Conservation (phyloP, 2,797 vertebrate genomes). For the Triplophysa yarkandensis region DNA sequence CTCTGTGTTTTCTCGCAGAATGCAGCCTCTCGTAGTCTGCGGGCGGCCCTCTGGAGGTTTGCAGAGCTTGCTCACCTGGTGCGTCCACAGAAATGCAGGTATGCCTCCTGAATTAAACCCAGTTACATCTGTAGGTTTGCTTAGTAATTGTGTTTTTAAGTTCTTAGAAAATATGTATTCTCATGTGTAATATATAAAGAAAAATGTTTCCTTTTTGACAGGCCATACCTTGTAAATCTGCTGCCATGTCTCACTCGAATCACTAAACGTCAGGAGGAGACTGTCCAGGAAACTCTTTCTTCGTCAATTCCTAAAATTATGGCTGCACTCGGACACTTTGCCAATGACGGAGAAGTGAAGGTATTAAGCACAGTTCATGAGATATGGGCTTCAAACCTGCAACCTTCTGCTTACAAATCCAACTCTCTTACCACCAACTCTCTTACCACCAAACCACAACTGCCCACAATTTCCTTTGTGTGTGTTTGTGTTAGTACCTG, state of each 20-base stretch:
- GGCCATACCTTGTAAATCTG: constrained; percentile 94
- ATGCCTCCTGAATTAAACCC: constrained; percentile 22
- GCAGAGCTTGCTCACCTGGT: constrained; percentile 96
- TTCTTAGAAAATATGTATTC: neutral
- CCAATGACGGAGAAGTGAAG: constrained; percentile 96
- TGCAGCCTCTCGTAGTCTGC: constrained; percentile 90
- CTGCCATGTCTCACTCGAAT: constrained; percentile 91
- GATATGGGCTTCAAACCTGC: neutral
- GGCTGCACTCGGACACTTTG: constrained; percentile 91
- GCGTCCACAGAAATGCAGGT: constrained; percentile 99
- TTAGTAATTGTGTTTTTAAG: neutral
- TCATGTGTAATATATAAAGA: neutral
- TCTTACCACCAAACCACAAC: too few species aligned
- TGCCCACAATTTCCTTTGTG: too few species aligned
- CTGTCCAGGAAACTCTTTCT: constrained; percentile 92
- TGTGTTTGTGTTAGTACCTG: too few species aligned
- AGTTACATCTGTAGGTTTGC: neutral
- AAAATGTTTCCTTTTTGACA: constrained; percentile 53
- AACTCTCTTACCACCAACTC: too few species aligned
- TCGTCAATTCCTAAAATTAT: constrained; percentile 93
- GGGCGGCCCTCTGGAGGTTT: constrained; percentile 97
- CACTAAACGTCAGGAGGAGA: constrained; percentile 91
- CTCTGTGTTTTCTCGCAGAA: constrained; percentile 75
- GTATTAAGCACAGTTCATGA: constrained; percentile 66
- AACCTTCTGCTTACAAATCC: too few species aligned